Evolutionary conservation across 1,140 invertebrate species (phyloP).

Genomic region (Meteorus sp.): DNA sequence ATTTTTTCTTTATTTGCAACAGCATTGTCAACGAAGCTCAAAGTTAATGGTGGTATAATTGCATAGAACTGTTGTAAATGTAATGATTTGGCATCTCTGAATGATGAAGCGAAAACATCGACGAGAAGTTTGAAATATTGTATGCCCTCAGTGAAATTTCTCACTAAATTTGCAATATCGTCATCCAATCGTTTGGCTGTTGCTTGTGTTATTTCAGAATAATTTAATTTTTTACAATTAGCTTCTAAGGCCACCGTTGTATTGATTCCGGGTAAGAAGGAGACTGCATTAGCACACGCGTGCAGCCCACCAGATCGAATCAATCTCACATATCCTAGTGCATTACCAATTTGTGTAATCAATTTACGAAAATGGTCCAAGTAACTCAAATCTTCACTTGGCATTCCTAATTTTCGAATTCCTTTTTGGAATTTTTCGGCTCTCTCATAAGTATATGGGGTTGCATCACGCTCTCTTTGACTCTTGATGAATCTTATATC

Average conservation of each 20-base stretch:
- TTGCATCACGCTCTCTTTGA: conserved; percentile 54
- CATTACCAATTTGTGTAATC: conserved; percentile 95
- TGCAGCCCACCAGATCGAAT: conserved; percentile 92
- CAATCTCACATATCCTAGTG: conserved; percentile 93
- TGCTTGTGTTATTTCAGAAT: conserved; percentile 64
- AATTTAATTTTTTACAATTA: conserved; percentile 60
- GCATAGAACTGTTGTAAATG: conserved; percentile 94
- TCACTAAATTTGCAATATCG: conserved; percentile 76
- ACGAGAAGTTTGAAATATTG: conserved; percentile 95
- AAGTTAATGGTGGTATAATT: conserved; percentile 89
- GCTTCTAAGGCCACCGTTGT: conserved; percentile 68
- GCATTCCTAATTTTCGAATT: conserved; percentile 86
- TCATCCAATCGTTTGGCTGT: conserved; percentile 76
- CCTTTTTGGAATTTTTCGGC: conserved; percentile 95
- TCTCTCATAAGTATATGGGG: conserved; percentile 78
- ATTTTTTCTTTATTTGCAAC: conserved; percentile 92
- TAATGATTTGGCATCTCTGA: conserved; percentile 82
- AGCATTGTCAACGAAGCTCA: conserved; percentile 94
- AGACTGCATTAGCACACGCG: conserved; percentile 86
- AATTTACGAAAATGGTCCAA: conserved; percentile 91
- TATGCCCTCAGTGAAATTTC: conserved; percentile 89
- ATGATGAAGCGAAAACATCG: conserved; percentile 88
- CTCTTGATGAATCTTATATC: conserved; percentile 70
- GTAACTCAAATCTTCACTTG: conserved; percentile 81
- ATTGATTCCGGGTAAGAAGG: conserved; percentile 86